Evolutionary conservation across 1,140 invertebrate species (phyloP).

Genomic region (Anastatus disparis): DNA sequence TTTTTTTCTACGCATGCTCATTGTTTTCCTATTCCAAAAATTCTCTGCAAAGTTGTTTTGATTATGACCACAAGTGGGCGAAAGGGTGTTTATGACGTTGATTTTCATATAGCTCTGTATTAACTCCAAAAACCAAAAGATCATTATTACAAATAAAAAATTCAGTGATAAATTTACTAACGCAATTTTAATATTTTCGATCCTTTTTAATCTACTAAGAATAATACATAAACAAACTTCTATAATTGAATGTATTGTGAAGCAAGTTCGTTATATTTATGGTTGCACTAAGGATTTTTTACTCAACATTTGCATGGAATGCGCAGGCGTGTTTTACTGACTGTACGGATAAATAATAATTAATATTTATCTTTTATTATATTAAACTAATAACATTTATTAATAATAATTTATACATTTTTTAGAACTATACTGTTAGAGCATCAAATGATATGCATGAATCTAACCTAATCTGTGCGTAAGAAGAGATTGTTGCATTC

Average conservation of each 20-base stretch:
- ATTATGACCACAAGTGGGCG: conserved; percentile 17
- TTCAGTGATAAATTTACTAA: background rate
- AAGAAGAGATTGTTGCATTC: no score
- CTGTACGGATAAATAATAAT: background rate
- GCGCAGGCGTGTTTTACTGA: conserved; percentile 14
- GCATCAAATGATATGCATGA: background rate
- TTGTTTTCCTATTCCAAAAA: no score
- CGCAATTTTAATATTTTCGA: background rate
- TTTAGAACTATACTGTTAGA: background rate
- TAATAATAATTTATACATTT: background rate
- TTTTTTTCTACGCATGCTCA: background rate
- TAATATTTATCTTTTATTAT: background rate
- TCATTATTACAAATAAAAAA: background rate
- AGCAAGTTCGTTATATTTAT: no score
- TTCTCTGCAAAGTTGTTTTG: background rate
- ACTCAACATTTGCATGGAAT: background rate
- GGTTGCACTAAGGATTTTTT: no score
- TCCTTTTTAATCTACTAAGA: no score
- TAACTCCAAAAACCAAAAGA: background rate
- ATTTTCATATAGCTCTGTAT: background rate
- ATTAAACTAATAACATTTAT: background rate
- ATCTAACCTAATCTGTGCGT: no score
- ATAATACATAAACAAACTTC: no score
- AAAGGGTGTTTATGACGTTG: background rate
- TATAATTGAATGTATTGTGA: no score